Evolutionary conservation across 2,113 vertebrate species (phyloP), one percentile per base, ranked within the genome.

Genomic region (Artemisiospiza belli): DNA sequence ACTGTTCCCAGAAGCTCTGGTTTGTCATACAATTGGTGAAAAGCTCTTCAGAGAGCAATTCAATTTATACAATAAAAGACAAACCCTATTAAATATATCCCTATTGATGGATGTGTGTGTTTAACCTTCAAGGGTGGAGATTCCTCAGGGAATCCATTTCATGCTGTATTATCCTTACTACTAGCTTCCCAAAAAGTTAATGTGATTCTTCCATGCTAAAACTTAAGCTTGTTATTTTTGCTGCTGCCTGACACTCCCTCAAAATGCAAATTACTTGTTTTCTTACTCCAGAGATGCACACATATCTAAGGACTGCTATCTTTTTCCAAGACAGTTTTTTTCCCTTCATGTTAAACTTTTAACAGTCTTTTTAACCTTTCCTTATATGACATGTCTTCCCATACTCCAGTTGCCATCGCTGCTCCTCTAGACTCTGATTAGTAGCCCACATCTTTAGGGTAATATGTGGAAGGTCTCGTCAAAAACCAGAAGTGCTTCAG

Each of bases 381-480:
- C 15, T 74, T 47, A 3, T 33, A 20, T 73, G 39, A 37, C 2
- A 0, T 25, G n/a, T 35, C 22, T 84, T 74, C 62, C 23, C 0
- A 0, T 47, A 43, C 16, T 84, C 16, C 51, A n/a, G 22, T 27
- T 83, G 28, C 41, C n/a, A 23, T 74, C 0, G 0, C 61, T 74
- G 44, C 28, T 82, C 68, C 54, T 75, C 31, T 79, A 57, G 62
- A 16, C 18, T 67, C 57, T 67, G 28, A 41, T 74, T 55, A 46
- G 31, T 39, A 63, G 11, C 51, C 33, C 51, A 39, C 8, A 33
- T 78, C 49, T 68, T 84, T 27, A 41, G 44, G 7, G 10, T 35
- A 57, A 79, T 24, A 44, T 1, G 0, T 66, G 33, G 25, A 52
- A 69, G 2, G 25, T 74, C 31, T 69, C 66, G 25, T 61, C 15